phyloP scores from a whole-genome alignment of 2,113 vertebrate species.

The Neotragus pygmaeus region DNA sequence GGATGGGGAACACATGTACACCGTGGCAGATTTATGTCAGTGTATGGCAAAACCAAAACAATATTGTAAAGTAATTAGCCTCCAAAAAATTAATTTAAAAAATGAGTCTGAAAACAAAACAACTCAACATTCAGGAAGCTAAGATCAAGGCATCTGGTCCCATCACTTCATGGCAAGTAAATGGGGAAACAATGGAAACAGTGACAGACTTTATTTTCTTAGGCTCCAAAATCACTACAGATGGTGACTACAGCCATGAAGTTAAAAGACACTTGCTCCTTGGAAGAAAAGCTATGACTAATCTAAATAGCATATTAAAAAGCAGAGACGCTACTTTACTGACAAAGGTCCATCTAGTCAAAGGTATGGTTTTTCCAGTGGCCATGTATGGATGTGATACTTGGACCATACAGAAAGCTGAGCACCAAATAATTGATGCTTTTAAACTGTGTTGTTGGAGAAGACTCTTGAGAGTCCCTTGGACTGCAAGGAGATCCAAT shows the following conservation, averaged over 20 bases:
- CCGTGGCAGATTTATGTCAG: too few relatives aligned
- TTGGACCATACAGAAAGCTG: background rate
- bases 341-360: background rate
- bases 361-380: background rate
- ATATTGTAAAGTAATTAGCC: too few relatives aligned
- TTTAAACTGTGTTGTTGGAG: background rate
- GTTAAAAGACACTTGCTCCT: background rate
- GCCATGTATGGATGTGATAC: background rate
- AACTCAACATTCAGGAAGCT: background rate
- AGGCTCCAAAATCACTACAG: background rate
- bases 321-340: background rate
- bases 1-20: too few relatives aligned
- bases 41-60: too few relatives aligned
- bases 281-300: background rate
- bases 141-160: background rate
- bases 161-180: background rate
- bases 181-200: background rate
- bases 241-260: background rate
- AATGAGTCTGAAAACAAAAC: too few relatives aligned
- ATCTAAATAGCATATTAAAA: background rate
- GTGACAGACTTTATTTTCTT: background rate
- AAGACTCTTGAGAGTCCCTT: background rate
- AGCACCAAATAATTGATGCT: rapidly evolving
- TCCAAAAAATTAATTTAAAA: too few relatives aligned
- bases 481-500: background rate